Evolutionary conservation across 2,797 vertebrate genomes (phyloP).

Genomic region (Hemitrygon akajei): DNA sequence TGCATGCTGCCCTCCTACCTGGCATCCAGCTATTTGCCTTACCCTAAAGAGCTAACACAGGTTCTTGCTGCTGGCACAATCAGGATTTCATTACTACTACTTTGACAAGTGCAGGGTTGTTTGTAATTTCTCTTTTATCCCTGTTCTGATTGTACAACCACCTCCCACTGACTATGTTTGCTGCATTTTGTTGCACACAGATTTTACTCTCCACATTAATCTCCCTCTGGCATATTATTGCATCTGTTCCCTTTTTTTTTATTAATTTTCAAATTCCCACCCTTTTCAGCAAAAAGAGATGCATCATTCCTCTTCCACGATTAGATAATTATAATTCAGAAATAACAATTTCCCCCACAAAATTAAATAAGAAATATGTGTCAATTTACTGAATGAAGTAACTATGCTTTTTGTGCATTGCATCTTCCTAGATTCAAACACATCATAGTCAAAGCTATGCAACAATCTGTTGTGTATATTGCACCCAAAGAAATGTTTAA

Average conservation of each 20-base stretch:
- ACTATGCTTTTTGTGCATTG: neutral
- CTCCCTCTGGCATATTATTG: conserved; percentile 97
- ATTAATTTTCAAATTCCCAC: conserved; percentile 85
- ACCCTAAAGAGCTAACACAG: conserved; percentile 81
- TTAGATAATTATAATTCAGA: conserved; percentile 29
- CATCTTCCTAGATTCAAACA: neutral
- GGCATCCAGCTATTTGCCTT: conserved; percentile 76
- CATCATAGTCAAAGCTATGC: conserved; percentile 15
- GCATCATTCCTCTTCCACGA: neutral
- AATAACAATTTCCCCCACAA: neutral
- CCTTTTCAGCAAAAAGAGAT: conserved; percentile 53
- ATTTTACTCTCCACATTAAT: conserved; percentile 89
- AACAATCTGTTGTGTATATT: conserved; percentile 8
- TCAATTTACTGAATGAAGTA: neutral
- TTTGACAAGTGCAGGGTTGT: conserved; percentile 83
- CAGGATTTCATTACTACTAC: conserved; percentile 84
- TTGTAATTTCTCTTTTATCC: conserved; percentile 91
- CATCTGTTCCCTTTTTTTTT: conserved; percentile 94
- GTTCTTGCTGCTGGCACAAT: conserved; percentile 74
- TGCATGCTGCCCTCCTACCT: conserved; percentile 79
- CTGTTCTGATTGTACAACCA: conserved; percentile 94
- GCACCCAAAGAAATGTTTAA: neutral
- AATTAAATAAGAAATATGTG: neutral
- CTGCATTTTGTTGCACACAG: conserved; percentile 98
- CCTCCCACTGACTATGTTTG: conserved; percentile 95